Conservation (phyloP, 2,888 invertebrate species). For the Gandaritis pyraliata region DNA sequence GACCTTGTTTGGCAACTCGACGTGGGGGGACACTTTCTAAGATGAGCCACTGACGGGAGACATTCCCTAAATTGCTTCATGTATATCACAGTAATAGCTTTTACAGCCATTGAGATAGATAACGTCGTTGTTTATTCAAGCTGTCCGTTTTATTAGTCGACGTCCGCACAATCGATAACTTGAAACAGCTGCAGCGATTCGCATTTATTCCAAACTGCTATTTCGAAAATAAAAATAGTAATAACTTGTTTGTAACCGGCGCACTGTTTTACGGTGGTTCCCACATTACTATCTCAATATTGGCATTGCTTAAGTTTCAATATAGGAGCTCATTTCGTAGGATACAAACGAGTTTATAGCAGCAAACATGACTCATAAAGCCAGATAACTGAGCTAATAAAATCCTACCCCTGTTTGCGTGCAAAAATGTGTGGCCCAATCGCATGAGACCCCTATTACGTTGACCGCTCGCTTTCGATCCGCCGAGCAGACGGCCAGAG, state of each 20-base stretch:
- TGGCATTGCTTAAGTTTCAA: slow-evolving; percentile 60
- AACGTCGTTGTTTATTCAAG: slow-evolving; percentile 27
- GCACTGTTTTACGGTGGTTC: slow-evolving; percentile 34
- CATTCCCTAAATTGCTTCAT: slow-evolving; percentile 56
- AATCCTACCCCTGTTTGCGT: slow-evolving; percentile 58
- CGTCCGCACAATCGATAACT: slow-evolving; percentile 13
- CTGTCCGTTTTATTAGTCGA: slow-evolving; percentile 11
- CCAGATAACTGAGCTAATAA: slow-evolving; percentile 70
- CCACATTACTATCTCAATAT: slow-evolving; percentile 47
- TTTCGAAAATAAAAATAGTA: slow-evolving; percentile 48
- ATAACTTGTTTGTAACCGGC: slow-evolving; percentile 41
- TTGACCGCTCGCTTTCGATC: slow-evolving; percentile 54
- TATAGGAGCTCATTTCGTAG: slow-evolving; percentile 54
- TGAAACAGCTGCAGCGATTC: slow-evolving; percentile 33
- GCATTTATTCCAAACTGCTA: slow-evolving; percentile 25
- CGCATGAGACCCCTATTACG: slow-evolving; percentile 55
- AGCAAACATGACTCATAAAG: slow-evolving; percentile 71
- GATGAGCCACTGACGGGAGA: slow-evolving; percentile 51
- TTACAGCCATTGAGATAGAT: slow-evolving; percentile 14
- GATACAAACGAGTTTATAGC: slow-evolving; percentile 62
- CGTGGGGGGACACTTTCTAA: slow-evolving; percentile 55
- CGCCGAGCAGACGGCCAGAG: slow-evolving; percentile 25
- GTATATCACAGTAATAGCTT: slow-evolving; percentile 40
- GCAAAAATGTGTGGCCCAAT: slow-evolving; percentile 61
- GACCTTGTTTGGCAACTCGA: slow-evolving; percentile 53